Base-by-base conservation (phyloP, 2,797 vertebrate genomes). In the Amphiprion clarkii region DNA sequence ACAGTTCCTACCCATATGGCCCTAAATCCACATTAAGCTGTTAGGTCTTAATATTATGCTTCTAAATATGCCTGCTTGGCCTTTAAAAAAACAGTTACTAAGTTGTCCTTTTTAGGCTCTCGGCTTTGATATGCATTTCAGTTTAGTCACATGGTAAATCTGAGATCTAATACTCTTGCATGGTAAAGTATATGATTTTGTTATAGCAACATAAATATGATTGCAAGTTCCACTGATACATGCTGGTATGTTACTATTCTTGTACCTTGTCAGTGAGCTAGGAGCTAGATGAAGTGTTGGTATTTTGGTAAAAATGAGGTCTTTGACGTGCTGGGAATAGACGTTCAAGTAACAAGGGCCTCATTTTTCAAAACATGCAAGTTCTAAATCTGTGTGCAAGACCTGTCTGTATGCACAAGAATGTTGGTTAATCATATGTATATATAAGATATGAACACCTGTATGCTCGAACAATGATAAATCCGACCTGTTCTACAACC, bases 361-460 rank as follows among this genome's bases (percentile, higher is more conserved):
- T 78, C 64, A 82, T 87, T 85, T 86, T 73, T 85, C 76, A 80
- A 54, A 63, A 53, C 33, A 60, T 44, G 36, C 44, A 62, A 19
- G 46, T 61, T 67, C 54, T 80, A 81, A 71, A 76, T 86, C 49
- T 67, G 74, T 81, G 21, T 53, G 27, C 58, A 51, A 55, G 65
- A 67, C 48, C 31, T 55, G 59, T 56, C 63, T 79, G 36, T 81
- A 70, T 53, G 42, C 67, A 49, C 57, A 64, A 29, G 39, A 57
- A 71, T 58, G 60, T 59, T 69, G 31, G 29, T 79, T 73, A 74
- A 73, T 87, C 65, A 80, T 49, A 21, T 21, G 5, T 48, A 49
- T 56, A 49, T 55, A 53, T 40, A 69, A 71, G 5, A 40, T 60
- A 62, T 53, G 21, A 48, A 76, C 81, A 74, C 75, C 58, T 84